Conservation (phyloP, 2,113 vertebrate species). For the Ascaphus truei region DNA sequence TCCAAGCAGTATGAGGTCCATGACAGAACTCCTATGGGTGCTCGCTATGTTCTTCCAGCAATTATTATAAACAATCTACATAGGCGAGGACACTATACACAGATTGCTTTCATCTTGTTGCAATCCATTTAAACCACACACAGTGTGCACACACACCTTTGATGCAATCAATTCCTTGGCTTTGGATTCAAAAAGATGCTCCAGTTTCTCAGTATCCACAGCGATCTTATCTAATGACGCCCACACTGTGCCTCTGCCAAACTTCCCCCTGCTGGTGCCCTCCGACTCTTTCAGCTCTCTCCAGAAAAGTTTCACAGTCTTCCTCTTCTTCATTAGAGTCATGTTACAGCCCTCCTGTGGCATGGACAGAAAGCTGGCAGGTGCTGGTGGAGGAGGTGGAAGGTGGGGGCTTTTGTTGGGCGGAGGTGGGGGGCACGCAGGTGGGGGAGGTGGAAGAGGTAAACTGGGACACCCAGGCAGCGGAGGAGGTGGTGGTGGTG, state of each 20-base stretch:
- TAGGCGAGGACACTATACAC: no score
- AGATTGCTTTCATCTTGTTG: no score
- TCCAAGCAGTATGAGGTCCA: no score
- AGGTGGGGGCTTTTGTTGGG: constrained; percentile 30
- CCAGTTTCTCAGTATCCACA: constrained; percentile 76
- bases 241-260: constrained; percentile 84
- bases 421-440: constrained; percentile 25
- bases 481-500: constrained; percentile 55
- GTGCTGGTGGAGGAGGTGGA: constrained; percentile 39
- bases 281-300: constrained; percentile 80
- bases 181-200: constrained; percentile 91
- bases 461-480: constrained; percentile 5
- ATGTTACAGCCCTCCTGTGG: constrained; percentile 21
- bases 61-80: no score
- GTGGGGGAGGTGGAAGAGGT: constrained; percentile 17
- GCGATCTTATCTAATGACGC: constrained; percentile 79
- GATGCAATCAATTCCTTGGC: constrained; percentile 76
- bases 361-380: constrained; percentile 19
- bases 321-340: constrained; percentile 72
- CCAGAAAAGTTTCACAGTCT: constrained; percentile 95
- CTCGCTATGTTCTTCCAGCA: no score
- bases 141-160: constrained; percentile 85
- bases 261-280: constrained; percentile 56
- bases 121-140: no score
- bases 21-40: no score